A percentile compares a stretch with the other conserved stretches of the same genome.
Conservation (phyloP, 2,888 invertebrate species). For the Xanthorhoe designata region DNA sequence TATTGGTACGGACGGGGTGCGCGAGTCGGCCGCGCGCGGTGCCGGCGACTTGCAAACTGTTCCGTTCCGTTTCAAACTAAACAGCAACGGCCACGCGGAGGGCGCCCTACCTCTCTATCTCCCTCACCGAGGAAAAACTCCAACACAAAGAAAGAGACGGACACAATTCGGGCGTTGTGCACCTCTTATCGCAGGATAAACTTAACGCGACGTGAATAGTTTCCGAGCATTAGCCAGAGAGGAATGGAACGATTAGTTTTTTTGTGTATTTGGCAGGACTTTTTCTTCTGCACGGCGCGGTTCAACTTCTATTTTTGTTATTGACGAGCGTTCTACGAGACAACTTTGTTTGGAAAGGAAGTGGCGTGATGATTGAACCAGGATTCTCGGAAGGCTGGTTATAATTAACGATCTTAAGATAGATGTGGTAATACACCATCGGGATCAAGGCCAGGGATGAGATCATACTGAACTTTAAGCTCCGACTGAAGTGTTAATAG, state of each 20-base stretch:
- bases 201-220: conserved; percentile 79
- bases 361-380: conserved; percentile 55
- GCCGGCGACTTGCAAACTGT: conserved; percentile 85
- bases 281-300: conserved; percentile 64
- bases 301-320: conserved; percentile 74
- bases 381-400: conserved; percentile 61
- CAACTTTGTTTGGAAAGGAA: conserved; percentile 61
- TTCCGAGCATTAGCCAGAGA: conserved; percentile 75
- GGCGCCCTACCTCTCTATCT: conserved; percentile 78
- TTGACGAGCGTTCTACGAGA: conserved; percentile 58
- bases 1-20: conserved; percentile 77
- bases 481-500: conserved; percentile 8
- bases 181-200: conserved; percentile 82
- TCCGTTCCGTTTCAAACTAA: conserved; percentile 75
- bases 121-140: conserved; percentile 66
- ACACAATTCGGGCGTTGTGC: conserved; percentile 59
- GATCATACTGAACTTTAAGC: conserved; percentile 39
- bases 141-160: conserved; percentile 66
- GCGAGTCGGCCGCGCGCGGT: conserved; percentile 75
- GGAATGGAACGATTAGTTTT: conserved; percentile 76
- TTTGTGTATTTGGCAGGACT: conserved; percentile 80
- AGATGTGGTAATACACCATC: conserved; percentile 47
- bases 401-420: conserved; percentile 54
- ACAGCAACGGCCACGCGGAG: conserved; percentile 79
- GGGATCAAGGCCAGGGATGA: conserved; percentile 53